These are phyloP conservation scores for Acanthosoma haemorrhoidale DNA, from an alignment of 2,888 invertebrate species.

Conservation along the genomic window DNA sequence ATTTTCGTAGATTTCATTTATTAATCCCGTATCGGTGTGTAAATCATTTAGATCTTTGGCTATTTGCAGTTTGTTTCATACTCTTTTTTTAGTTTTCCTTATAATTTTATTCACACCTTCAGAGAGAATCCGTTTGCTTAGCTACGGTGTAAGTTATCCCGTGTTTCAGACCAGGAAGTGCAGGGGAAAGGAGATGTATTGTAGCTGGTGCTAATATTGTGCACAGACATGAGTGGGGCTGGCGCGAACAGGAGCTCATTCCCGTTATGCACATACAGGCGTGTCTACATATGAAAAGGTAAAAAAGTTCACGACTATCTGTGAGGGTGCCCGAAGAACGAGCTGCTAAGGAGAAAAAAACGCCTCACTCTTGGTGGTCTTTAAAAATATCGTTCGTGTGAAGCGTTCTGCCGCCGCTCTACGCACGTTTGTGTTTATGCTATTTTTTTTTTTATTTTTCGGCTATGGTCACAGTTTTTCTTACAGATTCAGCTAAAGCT, in stretches of 20 bases:
- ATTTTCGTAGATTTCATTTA: too few relatives aligned
- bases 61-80: too few relatives aligned
- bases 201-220: too few relatives aligned
- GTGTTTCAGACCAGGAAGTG: too few relatives aligned
- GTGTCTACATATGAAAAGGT: conserved; percentile 11
- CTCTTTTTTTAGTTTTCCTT: too few relatives aligned
- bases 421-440: conserved; percentile 5
- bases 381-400: conserved; percentile 7
- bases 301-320: conserved; percentile 3
- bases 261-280: not conserved
- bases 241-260: too few relatives aligned
- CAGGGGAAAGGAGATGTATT: too few relatives aligned
- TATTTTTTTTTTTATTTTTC: not conserved
- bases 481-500: not conserved
- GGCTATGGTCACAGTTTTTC: not conserved
- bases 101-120: too few relatives aligned
- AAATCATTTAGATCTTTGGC: too few relatives aligned
- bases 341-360: not conserved
- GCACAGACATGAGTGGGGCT: not conserved
- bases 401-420: not conserved
- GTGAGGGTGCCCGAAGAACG: not conserved
- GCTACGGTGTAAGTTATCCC: too few relatives aligned
- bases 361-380: conserved; percentile 3
- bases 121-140: too few relatives aligned
- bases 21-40: too few relatives aligned